Percentiles rank a stretch among this genome's conserved stretches.
Evolutionary conservation across 2,113 vertebrate genomes (phyloP).

Genomic region (Marcusenius ussheri): DNA sequence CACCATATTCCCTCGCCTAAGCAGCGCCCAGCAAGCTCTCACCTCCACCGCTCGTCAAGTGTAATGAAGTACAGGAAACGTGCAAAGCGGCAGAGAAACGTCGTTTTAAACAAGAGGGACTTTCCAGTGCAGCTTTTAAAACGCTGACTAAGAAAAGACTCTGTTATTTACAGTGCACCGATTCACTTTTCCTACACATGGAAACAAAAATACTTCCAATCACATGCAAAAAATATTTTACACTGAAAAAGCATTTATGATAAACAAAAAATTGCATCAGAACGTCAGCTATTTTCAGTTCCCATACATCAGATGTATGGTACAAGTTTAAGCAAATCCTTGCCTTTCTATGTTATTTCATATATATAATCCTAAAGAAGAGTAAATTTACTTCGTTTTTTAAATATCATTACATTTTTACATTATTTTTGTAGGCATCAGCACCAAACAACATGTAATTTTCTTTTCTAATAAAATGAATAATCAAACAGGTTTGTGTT

Average conservation of each 20-base stretch:
- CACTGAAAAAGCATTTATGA: neutral
- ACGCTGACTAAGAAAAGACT: neutral
- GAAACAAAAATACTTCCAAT: neutral
- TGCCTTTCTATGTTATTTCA: neutral
- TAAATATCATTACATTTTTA: neutral
- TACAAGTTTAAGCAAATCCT: neutral
- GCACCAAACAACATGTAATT: neutral
- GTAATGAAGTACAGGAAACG: neutral
- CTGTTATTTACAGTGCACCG: neutral
- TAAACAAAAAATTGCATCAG: neutral
- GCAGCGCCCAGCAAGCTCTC: neutral
- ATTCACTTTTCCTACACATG: neutral
- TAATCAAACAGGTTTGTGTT: neutral
- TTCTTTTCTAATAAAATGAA: neutral
- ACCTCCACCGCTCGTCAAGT: neutral
- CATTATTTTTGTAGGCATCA: neutral
- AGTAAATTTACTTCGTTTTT: neutral
- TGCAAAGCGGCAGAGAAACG: neutral
- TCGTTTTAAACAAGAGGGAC: neutral
- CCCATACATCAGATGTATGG: neutral
- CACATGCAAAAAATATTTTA: neutral
- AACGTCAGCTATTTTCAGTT: neutral
- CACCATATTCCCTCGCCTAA: neutral
- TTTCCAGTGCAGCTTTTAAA: neutral
- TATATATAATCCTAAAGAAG: neutral